Conservation (phyloP, 2,113 vertebrate genomes). For the Bos javanicus region DNA sequence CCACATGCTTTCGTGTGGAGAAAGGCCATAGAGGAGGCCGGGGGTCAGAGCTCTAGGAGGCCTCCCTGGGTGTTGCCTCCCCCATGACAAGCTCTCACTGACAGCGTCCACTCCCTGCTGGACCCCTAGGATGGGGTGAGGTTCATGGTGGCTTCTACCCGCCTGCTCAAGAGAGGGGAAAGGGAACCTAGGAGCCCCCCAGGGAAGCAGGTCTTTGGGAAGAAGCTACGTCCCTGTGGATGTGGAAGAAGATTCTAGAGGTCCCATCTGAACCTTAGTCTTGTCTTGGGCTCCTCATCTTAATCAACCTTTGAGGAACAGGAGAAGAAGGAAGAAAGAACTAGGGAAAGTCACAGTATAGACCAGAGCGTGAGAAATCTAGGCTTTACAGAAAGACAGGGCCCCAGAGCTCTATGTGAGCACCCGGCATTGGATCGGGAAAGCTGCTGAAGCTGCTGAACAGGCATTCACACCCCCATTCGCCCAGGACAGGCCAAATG, state of each 20-base stretch:
- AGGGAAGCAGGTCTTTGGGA: neutral
- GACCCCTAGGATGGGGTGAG: no score
- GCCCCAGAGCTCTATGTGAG: neutral
- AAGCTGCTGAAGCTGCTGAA: neutral
- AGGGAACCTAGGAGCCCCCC: neutral
- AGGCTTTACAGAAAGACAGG: neutral
- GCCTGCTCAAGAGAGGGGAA: neutral
- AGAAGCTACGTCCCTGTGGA: neutral
- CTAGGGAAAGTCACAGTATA: neutral
- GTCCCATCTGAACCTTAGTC: neutral
- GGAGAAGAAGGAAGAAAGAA: neutral
- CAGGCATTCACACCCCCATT: rapidly evolving
- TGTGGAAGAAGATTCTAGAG: neutral
- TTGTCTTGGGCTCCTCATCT: neutral
- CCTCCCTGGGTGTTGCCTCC: neutral
- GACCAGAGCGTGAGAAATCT: neutral
- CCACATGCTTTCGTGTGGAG: neutral
- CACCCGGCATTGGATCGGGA: neutral
- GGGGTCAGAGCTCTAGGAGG: neutral
- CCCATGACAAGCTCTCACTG: neutral
- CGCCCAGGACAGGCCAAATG: neutral
- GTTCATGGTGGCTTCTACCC: neutral
- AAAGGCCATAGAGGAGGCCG: conserved; percentile 21
- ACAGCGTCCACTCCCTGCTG: neutral
- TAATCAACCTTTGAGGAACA: neutral